phyloP scores from a whole-genome alignment of 1,140 invertebrate species.

The Argopecten irradians region DNA sequence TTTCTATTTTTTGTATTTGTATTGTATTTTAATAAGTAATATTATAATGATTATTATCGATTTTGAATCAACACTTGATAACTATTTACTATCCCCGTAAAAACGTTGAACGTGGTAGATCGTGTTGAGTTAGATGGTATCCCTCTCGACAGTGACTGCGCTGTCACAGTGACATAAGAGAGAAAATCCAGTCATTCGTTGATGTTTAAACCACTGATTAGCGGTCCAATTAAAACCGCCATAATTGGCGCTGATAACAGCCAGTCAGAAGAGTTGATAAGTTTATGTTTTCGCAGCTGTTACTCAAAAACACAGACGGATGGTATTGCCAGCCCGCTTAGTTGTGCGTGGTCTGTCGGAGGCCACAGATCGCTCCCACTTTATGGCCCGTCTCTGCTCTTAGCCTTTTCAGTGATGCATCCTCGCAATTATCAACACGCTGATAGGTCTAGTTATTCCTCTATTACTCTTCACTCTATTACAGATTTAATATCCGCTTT shows the following conservation, averaged over 20 bases:
- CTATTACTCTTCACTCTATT: conserved; percentile 18
- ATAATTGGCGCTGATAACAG: conserved; percentile 13
- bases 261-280: conserved; percentile 14
- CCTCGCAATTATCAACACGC: conserved; percentile 15
- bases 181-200: conserved; percentile 21
- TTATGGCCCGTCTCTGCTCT: conserved; percentile 12
- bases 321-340: neutral
- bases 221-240: conserved; percentile 14
- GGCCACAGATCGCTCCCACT: neutral
- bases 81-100: too few species aligned
- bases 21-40: too few species aligned
- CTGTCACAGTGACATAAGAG: neutral
- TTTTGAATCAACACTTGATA: too few species aligned
- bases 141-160: neutral
- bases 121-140: neutral
- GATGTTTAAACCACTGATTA: conserved; percentile 5
- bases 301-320: conserved; percentile 14
- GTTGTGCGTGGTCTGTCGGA: neutral
- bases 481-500: neutral
- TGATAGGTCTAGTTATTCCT: conserved; percentile 2
- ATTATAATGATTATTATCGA: too few species aligned
- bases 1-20: too few species aligned
- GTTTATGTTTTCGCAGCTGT: conserved; percentile 16
- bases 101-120: neutral
- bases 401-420: conserved; percentile 2